Base-by-base conservation (phyloP, 2,797 vertebrate species). In the Xiphophorus birchmanni region DNA sequence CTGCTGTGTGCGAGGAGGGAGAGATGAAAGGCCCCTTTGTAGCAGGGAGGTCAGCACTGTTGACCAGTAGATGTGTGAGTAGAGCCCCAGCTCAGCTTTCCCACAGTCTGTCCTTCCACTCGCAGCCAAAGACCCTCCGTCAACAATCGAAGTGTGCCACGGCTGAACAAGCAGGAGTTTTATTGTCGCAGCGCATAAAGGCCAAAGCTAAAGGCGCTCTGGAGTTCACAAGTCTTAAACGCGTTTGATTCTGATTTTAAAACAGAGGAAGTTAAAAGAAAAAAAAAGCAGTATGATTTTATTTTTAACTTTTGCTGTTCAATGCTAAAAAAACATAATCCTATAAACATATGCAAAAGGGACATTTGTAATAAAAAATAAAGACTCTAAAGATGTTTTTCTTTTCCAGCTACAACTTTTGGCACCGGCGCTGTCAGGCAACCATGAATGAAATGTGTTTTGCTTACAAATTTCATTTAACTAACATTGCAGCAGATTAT, bases 71-170 rank as follows among this genome's bases (percentile, higher is more conserved):
- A 94, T 77, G 87, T 95, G 96, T 97, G 96, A 96, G 97, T 96
- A 96, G 92, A 94, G 95, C 93, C 91, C 84, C 54, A 86, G 87
- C 90, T 90, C 89, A 93, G 95, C 93, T 96, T 98, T 98, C 97
- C 97, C 97, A 97, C 97, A 97, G 96, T 92, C 96, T 88, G 86
- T 89, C 92, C 91, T 85, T 89, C 96, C 92, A 95, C 97, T 97
- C 96, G 94, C 81, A 37, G 93, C 92, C 89, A 88, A 85, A 95
- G 95, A 93, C 94, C 96, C 94, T 94, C 86, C 0, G 86, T 91
- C 73, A 95, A 96, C 95, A 97, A 96, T 95, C 93, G 95, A 97
- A 95, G 96, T 96, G 97, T 98, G 97, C 95, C 96, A 92, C 92
- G 88, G 91, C 78, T 91, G 90, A 91, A 87, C 88, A 93, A 90